Evolutionary conservation across 2,797 vertebrate species (phyloP).

Genomic region (Alcedo atthis): DNA sequence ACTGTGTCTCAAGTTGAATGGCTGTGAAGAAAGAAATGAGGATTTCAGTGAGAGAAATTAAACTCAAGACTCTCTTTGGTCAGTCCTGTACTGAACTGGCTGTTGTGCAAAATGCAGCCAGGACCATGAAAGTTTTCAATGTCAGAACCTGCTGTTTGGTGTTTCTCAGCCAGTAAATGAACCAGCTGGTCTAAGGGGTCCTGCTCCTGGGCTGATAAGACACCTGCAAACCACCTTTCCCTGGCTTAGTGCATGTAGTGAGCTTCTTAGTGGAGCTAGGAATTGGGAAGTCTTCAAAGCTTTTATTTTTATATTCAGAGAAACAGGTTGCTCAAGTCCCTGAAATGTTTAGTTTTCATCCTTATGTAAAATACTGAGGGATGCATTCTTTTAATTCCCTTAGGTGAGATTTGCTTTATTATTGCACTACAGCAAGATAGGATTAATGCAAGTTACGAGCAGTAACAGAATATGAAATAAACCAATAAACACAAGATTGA

Average conservation of each 20-base stretch:
- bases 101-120: neutral
- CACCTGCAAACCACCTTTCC: neutral
- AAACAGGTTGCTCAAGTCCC: neutral
- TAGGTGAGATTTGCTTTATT: conserved; percentile 20
- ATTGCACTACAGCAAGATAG: neutral
- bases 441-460: conserved; percentile 17
- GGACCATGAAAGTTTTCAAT: no score
- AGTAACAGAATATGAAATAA: conserved; percentile 18
- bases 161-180: neutral
- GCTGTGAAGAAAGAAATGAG: neutral
- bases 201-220: neutral
- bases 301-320: neutral
- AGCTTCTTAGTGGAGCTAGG: neutral
- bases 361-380: neutral
- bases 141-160: neutral
- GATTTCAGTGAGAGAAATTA: neutral
- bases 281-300: neutral
- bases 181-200: neutral
- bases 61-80: fast-evolving
- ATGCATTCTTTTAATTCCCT: neutral
- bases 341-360: neutral
- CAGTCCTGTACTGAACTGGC: neutral
- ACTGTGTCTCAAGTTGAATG: neutral
- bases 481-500: neutral
- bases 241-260: neutral